These are phyloP conservation scores for Paedocypris sp. DNA, from an alignment of 2,113 vertebrate species.

Conservation along the genomic window DNA sequence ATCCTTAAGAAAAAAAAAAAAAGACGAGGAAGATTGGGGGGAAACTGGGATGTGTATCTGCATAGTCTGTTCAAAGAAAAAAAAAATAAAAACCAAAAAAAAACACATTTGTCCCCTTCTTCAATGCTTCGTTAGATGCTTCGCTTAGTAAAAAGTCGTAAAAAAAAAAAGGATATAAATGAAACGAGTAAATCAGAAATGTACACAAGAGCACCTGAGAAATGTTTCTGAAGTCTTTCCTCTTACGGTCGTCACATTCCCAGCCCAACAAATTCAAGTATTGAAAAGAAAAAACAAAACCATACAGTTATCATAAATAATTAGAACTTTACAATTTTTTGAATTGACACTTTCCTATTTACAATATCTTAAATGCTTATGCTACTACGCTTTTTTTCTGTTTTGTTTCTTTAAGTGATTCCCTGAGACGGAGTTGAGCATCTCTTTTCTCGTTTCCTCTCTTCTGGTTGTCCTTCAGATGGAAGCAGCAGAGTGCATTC, in stretches of 20 bases:
- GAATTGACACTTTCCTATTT: slow-evolving; percentile 98
- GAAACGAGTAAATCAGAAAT: slow-evolving; percentile 46
- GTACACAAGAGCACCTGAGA: slow-evolving; percentile 89
- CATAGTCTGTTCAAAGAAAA: slow-evolving; percentile 60
- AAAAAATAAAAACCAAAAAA: too few species aligned
- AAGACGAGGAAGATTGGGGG: slow-evolving; percentile 15
- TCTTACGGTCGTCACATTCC: slow-evolving; percentile 59
- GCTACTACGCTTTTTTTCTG: slow-evolving; percentile 72
- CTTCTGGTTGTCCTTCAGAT: slow-evolving; percentile 47
- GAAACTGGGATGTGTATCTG: slow-evolving; percentile 62
- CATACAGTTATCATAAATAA: slow-evolving; percentile 93
- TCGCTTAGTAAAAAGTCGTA: slow-evolving; percentile 47
- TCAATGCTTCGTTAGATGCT: slow-evolving; percentile 42
- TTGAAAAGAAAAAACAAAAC: slow-evolving; percentile 60
- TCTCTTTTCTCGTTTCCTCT: slow-evolving; percentile 56
- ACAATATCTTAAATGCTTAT: slow-evolving; percentile 98
- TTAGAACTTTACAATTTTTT: slow-evolving; percentile 98
- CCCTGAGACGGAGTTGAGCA: slow-evolving; percentile 84
- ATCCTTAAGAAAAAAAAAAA: background rate
- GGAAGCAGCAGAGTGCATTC: slow-evolving; percentile 44
- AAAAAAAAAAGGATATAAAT: slow-evolving; percentile 32
- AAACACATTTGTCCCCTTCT: slow-evolving; percentile 45
- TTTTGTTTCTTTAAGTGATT: slow-evolving; percentile 92
- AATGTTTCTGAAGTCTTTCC: slow-evolving; percentile 69
- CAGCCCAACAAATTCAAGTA: slow-evolving; percentile 84